phyloP scores from a whole-genome alignment of 2,797 vertebrate genomes.

The Crocodylus rhombifer region DNA sequence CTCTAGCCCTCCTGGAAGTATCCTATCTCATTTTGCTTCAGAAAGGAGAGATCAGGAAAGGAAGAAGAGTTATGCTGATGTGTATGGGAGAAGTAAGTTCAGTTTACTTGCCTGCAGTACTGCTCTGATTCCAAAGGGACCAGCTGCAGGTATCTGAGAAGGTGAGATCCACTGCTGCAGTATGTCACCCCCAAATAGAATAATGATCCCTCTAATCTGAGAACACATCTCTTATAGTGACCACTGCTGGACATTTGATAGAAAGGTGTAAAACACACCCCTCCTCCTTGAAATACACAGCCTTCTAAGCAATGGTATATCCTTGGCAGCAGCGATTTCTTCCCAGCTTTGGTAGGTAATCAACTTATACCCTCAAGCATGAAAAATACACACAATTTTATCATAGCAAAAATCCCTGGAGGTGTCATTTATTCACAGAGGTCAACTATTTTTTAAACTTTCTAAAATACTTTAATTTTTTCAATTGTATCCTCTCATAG shows the following conservation, averaged over 20 bases:
- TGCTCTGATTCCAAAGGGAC: not conserved
- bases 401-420: not conserved
- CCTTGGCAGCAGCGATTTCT: too few relatives aligned
- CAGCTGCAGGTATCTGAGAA: not conserved
- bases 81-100: not conserved
- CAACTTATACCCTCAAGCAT: not conserved
- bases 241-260: not conserved
- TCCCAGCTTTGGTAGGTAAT: not conserved
- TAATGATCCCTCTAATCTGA: not conserved
- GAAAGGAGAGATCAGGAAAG: not conserved
- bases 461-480: not conserved
- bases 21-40: not conserved
- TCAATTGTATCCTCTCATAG: not conserved
- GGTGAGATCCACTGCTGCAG: not conserved
- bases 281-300: not conserved
- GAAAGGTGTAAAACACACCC: not conserved
- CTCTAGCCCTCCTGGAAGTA: not conserved
- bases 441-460: not conserved
- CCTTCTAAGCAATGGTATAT: not conserved
- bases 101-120: not conserved
- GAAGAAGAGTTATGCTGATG: not conserved
- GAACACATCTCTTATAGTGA: not conserved
- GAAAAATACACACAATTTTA: not conserved
- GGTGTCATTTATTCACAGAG: fast-evolving
- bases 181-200: not conserved